A percentile compares a stretch with the other conserved stretches of the same genome.
phyloP scores from a whole-genome alignment of 2,113 vertebrate genomes.

The Erythrocercus mccallii region DNA sequence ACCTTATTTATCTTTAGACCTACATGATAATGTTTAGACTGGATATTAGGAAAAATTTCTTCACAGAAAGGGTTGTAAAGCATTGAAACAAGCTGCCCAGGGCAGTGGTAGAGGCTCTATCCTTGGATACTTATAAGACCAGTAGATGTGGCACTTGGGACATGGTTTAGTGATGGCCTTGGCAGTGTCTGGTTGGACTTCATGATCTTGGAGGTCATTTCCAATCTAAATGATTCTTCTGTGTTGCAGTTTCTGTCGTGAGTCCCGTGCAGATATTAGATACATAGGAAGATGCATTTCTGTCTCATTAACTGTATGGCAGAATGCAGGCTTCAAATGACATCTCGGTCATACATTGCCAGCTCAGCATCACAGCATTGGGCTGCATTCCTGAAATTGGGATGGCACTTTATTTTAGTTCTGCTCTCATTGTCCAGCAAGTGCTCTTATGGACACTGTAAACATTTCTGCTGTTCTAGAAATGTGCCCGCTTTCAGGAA shows the following conservation, averaged over 20 bases:
- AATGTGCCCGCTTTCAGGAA: not conserved
- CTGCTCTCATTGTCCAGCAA: not conserved
- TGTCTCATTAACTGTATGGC: not conserved
- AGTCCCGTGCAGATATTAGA: not conserved
- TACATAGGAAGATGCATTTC: not conserved
- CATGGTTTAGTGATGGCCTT: not conserved
- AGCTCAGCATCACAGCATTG: accelerated
- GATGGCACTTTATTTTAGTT: not conserved
- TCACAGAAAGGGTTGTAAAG: not conserved
- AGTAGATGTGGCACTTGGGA: not conserved
- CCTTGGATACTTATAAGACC: not conserved
- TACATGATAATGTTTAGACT: not conserved
- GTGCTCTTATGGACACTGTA: not conserved
- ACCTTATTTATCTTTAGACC: not conserved
- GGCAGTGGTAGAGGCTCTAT: not conserved
- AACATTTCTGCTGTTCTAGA: not conserved
- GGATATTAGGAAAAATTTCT: not conserved
- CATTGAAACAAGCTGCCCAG: not conserved
- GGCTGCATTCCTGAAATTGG: not conserved
- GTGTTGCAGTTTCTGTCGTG: accelerated
- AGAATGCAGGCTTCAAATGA: accelerated
- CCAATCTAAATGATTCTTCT: accelerated
- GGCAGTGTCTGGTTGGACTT: not conserved
- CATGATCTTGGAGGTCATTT: not conserved
- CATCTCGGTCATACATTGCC: not conserved